These are phyloP conservation scores for Hemibates koningsi DNA, from an alignment of 2,113 vertebrate species.

Conservation along the genomic window DNA sequence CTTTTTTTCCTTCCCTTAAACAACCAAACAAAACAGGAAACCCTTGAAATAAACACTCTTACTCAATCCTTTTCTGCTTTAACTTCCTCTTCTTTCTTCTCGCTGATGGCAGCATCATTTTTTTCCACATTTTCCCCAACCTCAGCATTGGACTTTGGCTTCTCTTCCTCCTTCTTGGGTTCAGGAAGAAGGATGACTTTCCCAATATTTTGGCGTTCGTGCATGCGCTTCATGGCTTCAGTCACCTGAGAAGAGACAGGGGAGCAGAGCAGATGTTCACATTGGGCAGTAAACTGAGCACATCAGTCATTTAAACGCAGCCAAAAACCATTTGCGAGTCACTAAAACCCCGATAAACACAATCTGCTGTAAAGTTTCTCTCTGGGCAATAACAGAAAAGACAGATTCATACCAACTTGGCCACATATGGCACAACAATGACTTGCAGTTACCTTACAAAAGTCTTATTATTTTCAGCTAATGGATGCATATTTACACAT, in stretches of 20 bases:
- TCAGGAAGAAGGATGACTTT: slow-evolving; percentile 88
- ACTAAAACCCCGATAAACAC: neutral
- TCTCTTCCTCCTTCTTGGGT: slow-evolving; percentile 72
- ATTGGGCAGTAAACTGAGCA: neutral
- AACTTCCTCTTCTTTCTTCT: slow-evolving; percentile 46
- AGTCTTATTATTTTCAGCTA: neutral
- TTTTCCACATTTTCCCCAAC: neutral
- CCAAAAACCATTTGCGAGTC: neutral
- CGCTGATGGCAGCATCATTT: neutral
- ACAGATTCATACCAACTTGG: neutral
- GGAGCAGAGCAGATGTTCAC: neutral
- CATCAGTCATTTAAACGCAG: neutral
- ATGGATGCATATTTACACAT: neutral
- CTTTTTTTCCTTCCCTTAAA: neutral
- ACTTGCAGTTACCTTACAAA: neutral
- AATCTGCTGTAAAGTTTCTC: neutral
- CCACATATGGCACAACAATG: neutral
- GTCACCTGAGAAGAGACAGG: slow-evolving; percentile 69
- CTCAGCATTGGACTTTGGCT: slow-evolving; percentile 11
- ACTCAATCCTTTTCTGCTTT: slow-evolving; percentile 38
- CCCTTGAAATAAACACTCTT: neutral
- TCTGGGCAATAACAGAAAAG: neutral
- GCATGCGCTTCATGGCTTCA: slow-evolving; percentile 89
- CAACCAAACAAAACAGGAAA: neutral
- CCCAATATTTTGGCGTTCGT: slow-evolving; percentile 88